Evolutionary conservation across 2,797 vertebrate genomes (phyloP), one percentile per base, ranked within the genome.

Genomic region (Paratrypauchen microcephalus): DNA sequence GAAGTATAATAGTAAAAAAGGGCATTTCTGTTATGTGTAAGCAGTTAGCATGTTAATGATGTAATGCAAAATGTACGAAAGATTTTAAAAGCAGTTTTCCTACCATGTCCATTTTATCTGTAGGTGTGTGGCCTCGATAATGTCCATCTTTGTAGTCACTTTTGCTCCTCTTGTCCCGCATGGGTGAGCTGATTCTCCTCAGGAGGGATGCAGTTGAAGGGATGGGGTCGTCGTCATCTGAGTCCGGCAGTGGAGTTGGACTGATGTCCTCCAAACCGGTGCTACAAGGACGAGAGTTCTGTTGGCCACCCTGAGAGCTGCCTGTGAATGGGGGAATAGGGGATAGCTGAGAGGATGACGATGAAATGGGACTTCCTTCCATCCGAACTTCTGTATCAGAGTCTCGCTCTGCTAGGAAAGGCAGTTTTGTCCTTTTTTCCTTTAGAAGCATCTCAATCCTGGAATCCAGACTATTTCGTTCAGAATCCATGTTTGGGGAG

Each of bases 391-490:
- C 97, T 0, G 92, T 92, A 86, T 99, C 97, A 0, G 97, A 98
- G 90, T 97, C 96, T n/a, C 94, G 94, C 75, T 97, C 97, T 0
- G 92, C 93, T 15, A 99, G 90, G 88, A 98, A 99, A 30, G 96
- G 96, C 79, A 97, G 87, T 78, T 98, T 98, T 87, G 96, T 96
- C 89, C 95, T 93, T 88, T 97, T 96, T 85, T 97, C 97, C 91
- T 99, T 98, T 75, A 99, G 92, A 78, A 99, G 94, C 98, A 99
- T 98, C 91, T 97, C 97, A 36, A 99, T 99, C 77, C 97, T 94
- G 0, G 98, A 99, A 84, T 99, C 98, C 88, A 99, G 92, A 91
- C 98, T 99, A 87, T 97, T 95, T 78, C 95, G 95, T 91, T 97
- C 96, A 0, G 94, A 88, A 74, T 98, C 97, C 74, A 93, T 92